Evolutionary conservation across 64 coral and sea anemone genomes (phyloP).

Genomic region (Stichodactyla mertensii): DNA sequence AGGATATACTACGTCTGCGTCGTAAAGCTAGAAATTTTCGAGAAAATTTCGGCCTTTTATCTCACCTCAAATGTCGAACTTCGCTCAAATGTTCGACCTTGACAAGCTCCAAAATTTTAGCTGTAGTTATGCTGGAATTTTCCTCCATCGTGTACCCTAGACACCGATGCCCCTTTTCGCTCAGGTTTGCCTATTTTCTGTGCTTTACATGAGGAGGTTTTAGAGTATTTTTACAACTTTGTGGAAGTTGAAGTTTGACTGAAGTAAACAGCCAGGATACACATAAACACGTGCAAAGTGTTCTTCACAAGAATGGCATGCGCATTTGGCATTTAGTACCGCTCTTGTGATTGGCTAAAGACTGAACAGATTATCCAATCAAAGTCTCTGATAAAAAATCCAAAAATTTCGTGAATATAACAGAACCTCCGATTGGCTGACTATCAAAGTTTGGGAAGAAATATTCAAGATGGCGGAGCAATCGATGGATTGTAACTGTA

Average conservation of each 20-base stretch:
- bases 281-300: slow-evolving; percentile 24
- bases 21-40: background rate
- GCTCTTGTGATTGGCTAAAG: background rate
- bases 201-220: background rate
- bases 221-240: background rate
- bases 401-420: background rate
- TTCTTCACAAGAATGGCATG: background rate
- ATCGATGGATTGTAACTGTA: slow-evolving; percentile 38
- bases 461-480: slow-evolving; percentile 58
- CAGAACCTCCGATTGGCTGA: background rate
- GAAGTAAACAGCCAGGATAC: slow-evolving; percentile 11
- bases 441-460: background rate
- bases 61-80: slow-evolving; percentile 73
- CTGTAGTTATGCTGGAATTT: slow-evolving; percentile 34
- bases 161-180: slow-evolving; percentile 19
- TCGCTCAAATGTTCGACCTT: slow-evolving; percentile 65
- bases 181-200: background rate
- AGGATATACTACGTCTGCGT: background rate
- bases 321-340: background rate
- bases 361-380: background rate
- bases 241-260: background rate
- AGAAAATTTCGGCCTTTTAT: background rate
- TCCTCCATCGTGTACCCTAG: slow-evolving; percentile 50
- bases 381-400: background rate
- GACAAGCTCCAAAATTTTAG: slow-evolving; percentile 63